Evolutionary conservation across 2,113 vertebrate genomes (phyloP).

Genomic region (Callipepla californica): DNA sequence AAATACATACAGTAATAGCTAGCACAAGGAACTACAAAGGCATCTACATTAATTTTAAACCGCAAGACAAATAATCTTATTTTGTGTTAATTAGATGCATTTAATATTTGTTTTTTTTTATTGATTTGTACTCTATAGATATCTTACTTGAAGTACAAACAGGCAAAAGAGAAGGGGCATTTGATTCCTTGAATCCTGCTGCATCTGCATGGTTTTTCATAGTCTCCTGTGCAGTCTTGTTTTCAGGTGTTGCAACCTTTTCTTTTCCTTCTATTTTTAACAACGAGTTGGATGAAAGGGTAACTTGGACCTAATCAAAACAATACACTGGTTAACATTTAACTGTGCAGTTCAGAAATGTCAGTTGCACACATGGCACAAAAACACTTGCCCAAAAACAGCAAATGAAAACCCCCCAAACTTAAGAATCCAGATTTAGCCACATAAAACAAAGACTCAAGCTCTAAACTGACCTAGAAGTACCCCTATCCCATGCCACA

Average conservation of each 20-base stretch:
- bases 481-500: not conserved
- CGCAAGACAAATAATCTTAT: not conserved
- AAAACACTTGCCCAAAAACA: not conserved
- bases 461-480: not conserved
- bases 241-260: constrained; percentile 75
- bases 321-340: constrained; percentile 15
- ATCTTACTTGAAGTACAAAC: constrained; percentile 74
- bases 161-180: constrained; percentile 70
- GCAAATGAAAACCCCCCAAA: not conserved
- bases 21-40: not conserved
- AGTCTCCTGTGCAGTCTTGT: constrained; percentile 64
- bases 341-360: constrained; percentile 3
- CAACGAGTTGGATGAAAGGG: constrained; percentile 44
- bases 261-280: constrained; percentile 70
- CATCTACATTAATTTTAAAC: not conserved
- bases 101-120: not conserved
- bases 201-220: constrained; percentile 69
- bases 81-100: not conserved
- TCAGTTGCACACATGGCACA: not conserved
- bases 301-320: constrained; percentile 72
- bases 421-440: not conserved
- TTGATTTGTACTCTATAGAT: constrained; percentile 24
- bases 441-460: not conserved
- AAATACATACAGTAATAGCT: not conserved
- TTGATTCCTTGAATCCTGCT: constrained; percentile 71